These are phyloP conservation scores for Leptobrachium ailaonicum DNA, from an alignment of 2,113 vertebrate genomes.

Conservation along the genomic window DNA sequence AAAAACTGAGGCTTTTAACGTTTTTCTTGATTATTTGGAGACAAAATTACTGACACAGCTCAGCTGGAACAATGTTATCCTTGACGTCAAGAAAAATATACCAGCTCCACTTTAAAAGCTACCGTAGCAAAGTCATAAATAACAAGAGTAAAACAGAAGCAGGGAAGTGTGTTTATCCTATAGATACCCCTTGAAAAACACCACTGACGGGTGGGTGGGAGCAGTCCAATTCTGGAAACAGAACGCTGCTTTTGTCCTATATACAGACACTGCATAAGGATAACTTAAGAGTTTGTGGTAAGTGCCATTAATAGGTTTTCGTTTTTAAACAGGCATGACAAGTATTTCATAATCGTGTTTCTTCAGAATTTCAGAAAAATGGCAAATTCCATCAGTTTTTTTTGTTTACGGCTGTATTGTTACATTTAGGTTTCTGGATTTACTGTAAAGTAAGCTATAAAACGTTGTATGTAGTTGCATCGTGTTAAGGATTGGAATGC, in stretches of 20 bases:
- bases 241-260: background rate
- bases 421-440: background rate
- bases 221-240: background rate
- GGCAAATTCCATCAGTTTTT: background rate
- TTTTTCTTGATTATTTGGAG: background rate
- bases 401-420: background rate
- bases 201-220: background rate
- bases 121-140: constrained; percentile 3
- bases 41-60: background rate
- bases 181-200: background rate
- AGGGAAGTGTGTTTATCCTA: background rate
- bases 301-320: background rate
- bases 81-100: constrained; percentile 1
- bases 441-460: background rate
- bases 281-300: background rate
- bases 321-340: background rate
- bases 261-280: background rate
- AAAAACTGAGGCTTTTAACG: background rate
- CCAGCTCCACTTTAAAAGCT: background rate
- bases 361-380: background rate
- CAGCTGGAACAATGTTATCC: constrained; percentile 3
- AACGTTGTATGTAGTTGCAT: background rate
- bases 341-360: background rate
- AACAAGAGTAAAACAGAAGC: background rate
- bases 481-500: background rate